A percentile compares a stretch with the other conserved stretches of the same genome.
phyloP scores from a whole-genome alignment of 2,113 vertebrate species.

The Petrocephalus zakoni region DNA sequence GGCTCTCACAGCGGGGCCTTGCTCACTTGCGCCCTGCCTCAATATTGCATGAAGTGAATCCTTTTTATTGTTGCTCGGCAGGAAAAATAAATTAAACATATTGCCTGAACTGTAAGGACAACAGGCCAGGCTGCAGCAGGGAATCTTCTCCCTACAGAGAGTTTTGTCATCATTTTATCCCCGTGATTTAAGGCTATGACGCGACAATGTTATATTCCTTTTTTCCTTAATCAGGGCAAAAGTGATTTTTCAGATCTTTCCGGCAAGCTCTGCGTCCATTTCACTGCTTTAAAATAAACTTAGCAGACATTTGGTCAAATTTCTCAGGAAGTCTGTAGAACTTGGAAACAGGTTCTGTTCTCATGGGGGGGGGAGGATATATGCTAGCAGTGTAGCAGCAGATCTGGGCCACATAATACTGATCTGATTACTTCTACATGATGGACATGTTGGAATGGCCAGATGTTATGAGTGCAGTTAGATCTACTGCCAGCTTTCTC shows the following conservation, averaged over 20 bases:
- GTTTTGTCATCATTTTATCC: conserved; percentile 48
- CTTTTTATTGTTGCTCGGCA: conserved; percentile 59
- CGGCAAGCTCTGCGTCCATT: conserved; percentile 37
- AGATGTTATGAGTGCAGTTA: not conserved
- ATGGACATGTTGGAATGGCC: not conserved
- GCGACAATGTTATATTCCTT: conserved; percentile 33
- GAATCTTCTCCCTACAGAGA: conserved; percentile 34
- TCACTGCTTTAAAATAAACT: conserved; percentile 46
- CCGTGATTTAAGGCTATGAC: conserved; percentile 46
- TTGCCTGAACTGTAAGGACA: conserved; percentile 57
- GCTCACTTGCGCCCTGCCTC: conserved; percentile 51
- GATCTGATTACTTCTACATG: not conserved
- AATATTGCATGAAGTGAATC: conserved; percentile 60
- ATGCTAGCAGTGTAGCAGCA: not conserved
- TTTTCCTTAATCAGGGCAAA: conserved; percentile 26
- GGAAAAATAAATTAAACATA: conserved; percentile 59
- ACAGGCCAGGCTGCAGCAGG: conserved; percentile 60
- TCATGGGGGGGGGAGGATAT: not conserved
- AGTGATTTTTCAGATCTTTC: conserved; percentile 53
- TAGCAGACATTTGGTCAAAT: conserved; percentile 26
- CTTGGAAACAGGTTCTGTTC: not conserved
- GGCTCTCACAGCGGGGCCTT: conserved; percentile 27
- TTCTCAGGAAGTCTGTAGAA: not conserved
- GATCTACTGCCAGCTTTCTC: not conserved
- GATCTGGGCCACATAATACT: not conserved